Conservation (phyloP, 2,888 invertebrate genomes). For the Dasysyrphus tricinctus region DNA sequence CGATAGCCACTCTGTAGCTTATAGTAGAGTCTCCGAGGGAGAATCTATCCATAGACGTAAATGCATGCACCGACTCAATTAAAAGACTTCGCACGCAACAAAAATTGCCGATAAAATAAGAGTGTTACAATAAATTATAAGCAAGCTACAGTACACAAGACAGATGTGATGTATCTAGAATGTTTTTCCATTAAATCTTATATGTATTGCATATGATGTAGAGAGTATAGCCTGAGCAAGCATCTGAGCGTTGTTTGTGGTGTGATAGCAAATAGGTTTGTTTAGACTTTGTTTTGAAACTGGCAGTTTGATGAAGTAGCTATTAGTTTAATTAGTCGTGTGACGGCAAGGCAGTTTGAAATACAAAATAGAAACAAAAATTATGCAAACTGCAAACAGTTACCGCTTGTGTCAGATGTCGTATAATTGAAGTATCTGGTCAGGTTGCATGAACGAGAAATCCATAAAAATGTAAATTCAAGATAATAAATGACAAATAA, state of each 20-base stretch:
- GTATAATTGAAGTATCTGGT: conserved; percentile 1
- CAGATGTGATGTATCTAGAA: conserved; percentile 43
- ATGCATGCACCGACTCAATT: conserved; percentile 65
- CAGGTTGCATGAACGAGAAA: background rate
- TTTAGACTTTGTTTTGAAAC: conserved; percentile 27
- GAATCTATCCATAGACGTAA: conserved; percentile 26
- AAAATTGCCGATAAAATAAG: conserved; percentile 67
- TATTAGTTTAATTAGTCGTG: conserved; percentile 46
- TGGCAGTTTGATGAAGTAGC: conserved; percentile 37
- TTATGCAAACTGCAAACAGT: conserved; percentile 5
- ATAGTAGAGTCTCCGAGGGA: background rate
- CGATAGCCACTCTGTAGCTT: background rate
- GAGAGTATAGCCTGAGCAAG: background rate
- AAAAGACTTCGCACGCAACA: conserved; percentile 68
- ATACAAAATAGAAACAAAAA: background rate
- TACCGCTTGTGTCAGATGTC: conserved; percentile 1
- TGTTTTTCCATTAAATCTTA: conserved; percentile 21
- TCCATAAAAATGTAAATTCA: conserved; percentile 16
- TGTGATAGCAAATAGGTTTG: conserved; percentile 2
- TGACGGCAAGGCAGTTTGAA: conserved; percentile 17
- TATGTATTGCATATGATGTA: background rate
- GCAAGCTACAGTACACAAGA: conserved; percentile 17
- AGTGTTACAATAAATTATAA: conserved; percentile 67
- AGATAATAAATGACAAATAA: conserved; percentile 15
- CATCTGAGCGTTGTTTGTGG: conserved; percentile 2